Evolutionary conservation across 2,113 vertebrate genomes (phyloP).

Genomic region (Hirundichthys speculiger): DNA sequence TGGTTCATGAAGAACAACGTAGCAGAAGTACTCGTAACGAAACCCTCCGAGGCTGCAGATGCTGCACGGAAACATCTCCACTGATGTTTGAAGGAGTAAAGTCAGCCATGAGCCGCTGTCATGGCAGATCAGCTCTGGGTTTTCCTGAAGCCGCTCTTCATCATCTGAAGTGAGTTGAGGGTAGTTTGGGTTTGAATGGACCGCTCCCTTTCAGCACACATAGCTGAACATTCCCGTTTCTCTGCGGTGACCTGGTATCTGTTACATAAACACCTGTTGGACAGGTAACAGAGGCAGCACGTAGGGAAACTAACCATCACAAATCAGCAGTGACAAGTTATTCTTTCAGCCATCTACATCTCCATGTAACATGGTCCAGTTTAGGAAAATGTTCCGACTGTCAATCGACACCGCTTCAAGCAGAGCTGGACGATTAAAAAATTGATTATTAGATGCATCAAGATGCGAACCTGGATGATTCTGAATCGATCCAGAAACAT

Average conservation of each 20-base stretch:
- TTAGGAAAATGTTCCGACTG: too few species aligned
- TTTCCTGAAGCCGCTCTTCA: neutral
- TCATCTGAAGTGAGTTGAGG: neutral
- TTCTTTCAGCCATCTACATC: too few species aligned
- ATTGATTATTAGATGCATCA: too few species aligned
- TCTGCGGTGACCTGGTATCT: conserved; percentile 3
- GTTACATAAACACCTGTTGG: conserved; percentile 10
- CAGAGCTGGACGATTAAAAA: too few species aligned
- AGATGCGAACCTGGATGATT: too few species aligned
- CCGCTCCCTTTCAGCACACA: conserved; percentile 30
- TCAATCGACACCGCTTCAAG: too few species aligned
- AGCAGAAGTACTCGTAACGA: neutral
- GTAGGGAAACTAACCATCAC: neutral
- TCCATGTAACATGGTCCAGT: too few species aligned
- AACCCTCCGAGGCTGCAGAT: neutral
- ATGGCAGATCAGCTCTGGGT: too few species aligned
- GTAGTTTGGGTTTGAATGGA: neutral
- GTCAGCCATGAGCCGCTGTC: too few species aligned
- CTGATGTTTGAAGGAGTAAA: too few species aligned
- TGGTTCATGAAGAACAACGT: conserved; percentile 1
- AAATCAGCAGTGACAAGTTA: too few species aligned
- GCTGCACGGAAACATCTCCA: neutral
- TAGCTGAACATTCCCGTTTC: conserved; percentile 6
- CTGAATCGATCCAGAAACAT: too few species aligned
- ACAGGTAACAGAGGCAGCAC: neutral